Percentiles rank a stretch among this genome's conserved stretches.
Conservation (phyloP, 1,140 invertebrate species). For the Streblospio benedicti region DNA sequence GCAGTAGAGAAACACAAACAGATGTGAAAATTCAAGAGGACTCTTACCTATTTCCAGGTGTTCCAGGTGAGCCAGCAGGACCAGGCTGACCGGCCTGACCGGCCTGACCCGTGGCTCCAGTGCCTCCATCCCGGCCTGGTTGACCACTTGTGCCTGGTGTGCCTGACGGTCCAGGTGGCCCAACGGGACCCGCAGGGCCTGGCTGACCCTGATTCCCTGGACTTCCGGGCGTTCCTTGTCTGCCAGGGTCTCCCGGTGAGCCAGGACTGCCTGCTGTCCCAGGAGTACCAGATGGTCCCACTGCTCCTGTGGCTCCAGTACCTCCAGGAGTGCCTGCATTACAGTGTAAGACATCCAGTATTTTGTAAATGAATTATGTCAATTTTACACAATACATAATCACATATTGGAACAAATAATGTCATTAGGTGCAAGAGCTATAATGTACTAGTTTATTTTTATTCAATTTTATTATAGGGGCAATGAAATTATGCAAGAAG, state of each 20-base stretch:
- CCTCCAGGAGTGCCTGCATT: conserved; percentile 1
- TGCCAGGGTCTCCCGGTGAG: neutral
- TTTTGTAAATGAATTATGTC: neutral
- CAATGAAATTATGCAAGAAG: too few species aligned
- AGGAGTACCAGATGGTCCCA: neutral
- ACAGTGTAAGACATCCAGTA: neutral
- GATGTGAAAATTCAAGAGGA: too few species aligned
- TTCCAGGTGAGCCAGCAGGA: too few species aligned
- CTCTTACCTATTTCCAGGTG: too few species aligned
- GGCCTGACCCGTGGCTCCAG: too few species aligned
- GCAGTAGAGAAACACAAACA: too few species aligned
- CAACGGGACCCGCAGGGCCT: neutral
- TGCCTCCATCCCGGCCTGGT: too few species aligned
- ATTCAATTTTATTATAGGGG: neutral
- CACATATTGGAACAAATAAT: neutral
- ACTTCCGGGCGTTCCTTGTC: conserved; percentile 3
- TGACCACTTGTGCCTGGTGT: neutral
- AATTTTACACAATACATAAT: neutral
- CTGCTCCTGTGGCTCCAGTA: neutral
- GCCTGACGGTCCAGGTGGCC: neutral
- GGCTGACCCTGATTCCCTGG: conserved; percentile 2
- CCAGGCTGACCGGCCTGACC: too few species aligned
- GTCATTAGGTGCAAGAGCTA: too few species aligned
- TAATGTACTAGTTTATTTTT: too few species aligned
- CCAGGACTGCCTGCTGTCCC: conserved; percentile 1